Evolutionary conservation across 1,140 invertebrate genomes (phyloP), one percentile per base, ranked within the genome.

Genomic region (Dendroctonus ponderosae): DNA sequence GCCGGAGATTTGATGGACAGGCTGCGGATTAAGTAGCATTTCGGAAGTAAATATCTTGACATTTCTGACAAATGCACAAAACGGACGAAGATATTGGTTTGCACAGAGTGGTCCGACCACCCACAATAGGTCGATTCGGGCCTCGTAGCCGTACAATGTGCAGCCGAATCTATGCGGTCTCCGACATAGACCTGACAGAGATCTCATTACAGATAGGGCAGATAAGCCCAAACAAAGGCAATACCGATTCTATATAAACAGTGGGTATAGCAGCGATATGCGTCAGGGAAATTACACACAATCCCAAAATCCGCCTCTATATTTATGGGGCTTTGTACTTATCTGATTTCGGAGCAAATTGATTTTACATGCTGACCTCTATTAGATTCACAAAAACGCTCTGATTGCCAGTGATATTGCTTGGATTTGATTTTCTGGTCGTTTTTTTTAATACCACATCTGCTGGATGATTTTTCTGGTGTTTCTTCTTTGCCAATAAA

Each of bases 191-290:
- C 68, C 73, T 73, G 70, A 67, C 72, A 72, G 69, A 75, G 75
- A 76, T 76, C 75, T 76, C 75, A 76, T 76, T 76, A 76, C 75
- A 76, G 75, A 76, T 76, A 76, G 72, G 66, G 68, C 68, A 74
- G 75, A 76, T 76, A 76, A 76, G 74, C 75, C 72, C 70, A 62
- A 69, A 73, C 74, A 76, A 76, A 74, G 72, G 72, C 74, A 75
- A 76, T 75, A 74, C 72, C 74, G 74, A 74, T 75, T 76, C 74
- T 71, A 75, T 74, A 76, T 76, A 76, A 76, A 76, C 75, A 75
- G 70, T 72, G 74, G 74, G 70, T 69, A 73, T 69, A 54, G 67
- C 66, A 50, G 69, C 68, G 72, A 74, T 74, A 76, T 72, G 70
- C 71, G 69, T 71, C 65, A 64, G 74, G 74, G 74, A 76, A 76